phyloP scores from a whole-genome alignment of 2,888 invertebrate species.

The Melanchra persicariae region DNA sequence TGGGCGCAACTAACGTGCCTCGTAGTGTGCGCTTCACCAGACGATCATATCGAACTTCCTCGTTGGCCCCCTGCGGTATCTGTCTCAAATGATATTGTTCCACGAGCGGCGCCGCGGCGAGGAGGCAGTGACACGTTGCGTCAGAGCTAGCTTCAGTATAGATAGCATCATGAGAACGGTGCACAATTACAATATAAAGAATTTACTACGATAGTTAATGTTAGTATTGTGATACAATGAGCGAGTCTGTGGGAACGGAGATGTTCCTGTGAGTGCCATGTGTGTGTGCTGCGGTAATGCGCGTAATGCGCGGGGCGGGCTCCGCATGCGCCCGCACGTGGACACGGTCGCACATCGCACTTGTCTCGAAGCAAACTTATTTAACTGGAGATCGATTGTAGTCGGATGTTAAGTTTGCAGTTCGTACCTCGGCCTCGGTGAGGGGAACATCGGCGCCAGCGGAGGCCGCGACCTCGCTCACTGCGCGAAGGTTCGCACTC shows the following conservation, averaged over 20 bases:
- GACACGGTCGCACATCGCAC: background rate
- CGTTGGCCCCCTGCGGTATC: constrained; percentile 12
- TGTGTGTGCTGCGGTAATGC: background rate
- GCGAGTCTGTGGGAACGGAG: constrained; percentile 22
- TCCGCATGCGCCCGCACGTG: background rate
- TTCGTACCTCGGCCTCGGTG: background rate
- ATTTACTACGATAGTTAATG: constrained; percentile 42
- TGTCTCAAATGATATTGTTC: constrained; percentile 7
- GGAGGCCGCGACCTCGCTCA: constrained; percentile 36
- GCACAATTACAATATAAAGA: constrained; percentile 23
- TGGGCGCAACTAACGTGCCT: constrained; percentile 66
- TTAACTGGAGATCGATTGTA: background rate
- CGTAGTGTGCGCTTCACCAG: constrained; percentile 58
- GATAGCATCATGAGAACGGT: constrained; percentile 21
- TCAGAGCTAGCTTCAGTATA: constrained; percentile 54
- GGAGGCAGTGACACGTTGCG: background rate
- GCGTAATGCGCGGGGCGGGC: background rate
- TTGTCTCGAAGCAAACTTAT: background rate
- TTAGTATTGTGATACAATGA: constrained; percentile 8
- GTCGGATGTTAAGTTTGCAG: background rate
- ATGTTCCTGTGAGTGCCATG: background rate
- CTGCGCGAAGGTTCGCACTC: constrained; percentile 3
- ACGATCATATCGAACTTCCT: constrained; percentile 30
- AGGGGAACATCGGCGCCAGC: background rate
- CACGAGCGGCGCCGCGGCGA: too few species aligned